Percentiles rank a stretch among this genome's conserved stretches.
Conservation (phyloP, 2,797 vertebrate genomes). For the Fratercula arctica region DNA sequence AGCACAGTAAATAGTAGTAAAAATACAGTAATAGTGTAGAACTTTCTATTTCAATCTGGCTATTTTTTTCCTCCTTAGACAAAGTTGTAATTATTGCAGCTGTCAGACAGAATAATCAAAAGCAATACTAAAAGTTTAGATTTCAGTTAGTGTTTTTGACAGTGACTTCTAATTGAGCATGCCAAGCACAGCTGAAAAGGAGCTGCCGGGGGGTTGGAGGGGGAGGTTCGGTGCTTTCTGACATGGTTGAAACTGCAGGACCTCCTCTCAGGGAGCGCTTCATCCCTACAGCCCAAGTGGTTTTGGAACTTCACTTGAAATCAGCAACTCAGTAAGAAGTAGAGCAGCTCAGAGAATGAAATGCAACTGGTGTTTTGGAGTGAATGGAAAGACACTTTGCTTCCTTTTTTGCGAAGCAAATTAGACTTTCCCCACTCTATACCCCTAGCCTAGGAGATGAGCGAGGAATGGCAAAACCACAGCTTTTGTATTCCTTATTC, state of each 20-base stretch:
- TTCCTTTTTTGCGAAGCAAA: neutral
- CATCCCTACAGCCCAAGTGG: rapidly evolving
- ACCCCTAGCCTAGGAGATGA: neutral
- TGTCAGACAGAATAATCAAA: neutral
- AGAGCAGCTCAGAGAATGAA: neutral
- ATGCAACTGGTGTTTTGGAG: neutral
- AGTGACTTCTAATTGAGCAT: neutral
- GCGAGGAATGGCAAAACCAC: neutral
- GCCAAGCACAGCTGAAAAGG: neutral
- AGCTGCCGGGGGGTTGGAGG: neutral
- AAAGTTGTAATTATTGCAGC: neutral
- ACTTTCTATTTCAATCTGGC: neutral
- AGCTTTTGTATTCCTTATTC: neutral
- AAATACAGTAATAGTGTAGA: neutral
- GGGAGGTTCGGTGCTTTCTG: neutral
- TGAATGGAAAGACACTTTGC: neutral
- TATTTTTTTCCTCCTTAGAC: neutral
- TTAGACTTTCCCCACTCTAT: neutral
- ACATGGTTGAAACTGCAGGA: neutral
- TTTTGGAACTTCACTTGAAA: neutral
- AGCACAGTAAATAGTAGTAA: neutral
- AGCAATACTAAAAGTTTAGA: neutral
- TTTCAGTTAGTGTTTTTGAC: neutral
- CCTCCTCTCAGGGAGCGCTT: neutral
- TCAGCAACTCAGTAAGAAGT: neutral